Conservation (phyloP, 2,888 invertebrate genomes). For the Pollenia angustigena region DNA sequence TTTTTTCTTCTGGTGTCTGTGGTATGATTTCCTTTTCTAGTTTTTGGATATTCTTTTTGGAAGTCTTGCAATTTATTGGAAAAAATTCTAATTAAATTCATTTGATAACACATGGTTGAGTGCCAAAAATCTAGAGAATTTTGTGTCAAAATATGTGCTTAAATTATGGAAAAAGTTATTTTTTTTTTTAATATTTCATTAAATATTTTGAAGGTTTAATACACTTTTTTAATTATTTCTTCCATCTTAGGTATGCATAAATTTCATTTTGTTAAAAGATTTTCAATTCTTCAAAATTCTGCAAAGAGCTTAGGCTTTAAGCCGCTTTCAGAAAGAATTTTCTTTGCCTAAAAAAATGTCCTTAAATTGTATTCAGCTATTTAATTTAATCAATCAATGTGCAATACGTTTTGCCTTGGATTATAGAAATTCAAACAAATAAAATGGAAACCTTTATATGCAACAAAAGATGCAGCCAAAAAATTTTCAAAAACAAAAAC, state of each 20-base stretch:
- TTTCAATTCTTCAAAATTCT: too few species aligned
- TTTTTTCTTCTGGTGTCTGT: conserved; percentile 14
- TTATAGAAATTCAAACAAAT: conserved; percentile 22
- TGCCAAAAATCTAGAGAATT: neutral
- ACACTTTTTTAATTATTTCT: too few species aligned
- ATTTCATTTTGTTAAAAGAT: neutral
- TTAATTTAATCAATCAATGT: conserved; percentile 65
- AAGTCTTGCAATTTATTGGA: neutral
- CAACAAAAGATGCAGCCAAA: neutral
- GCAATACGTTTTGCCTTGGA: conserved; percentile 29
- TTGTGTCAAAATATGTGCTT: neutral
- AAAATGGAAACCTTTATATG: neutral
- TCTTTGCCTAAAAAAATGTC: neutral
- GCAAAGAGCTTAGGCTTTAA: conserved; percentile 3
- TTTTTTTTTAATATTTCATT: neutral
- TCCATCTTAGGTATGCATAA: neutral
- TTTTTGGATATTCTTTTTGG: neutral
- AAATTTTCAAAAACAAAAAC: neutral
- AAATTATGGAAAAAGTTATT: neutral
- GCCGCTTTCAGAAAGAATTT: neutral
- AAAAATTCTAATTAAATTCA: conserved; percentile 63
- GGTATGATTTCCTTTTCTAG: neutral
- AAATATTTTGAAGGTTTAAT: too few species aligned
- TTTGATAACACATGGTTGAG: conserved; percentile 36
- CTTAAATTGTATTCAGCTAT: neutral